Conservation (phyloP, 2,888 invertebrate species). For the Nyleta sp. region DNA sequence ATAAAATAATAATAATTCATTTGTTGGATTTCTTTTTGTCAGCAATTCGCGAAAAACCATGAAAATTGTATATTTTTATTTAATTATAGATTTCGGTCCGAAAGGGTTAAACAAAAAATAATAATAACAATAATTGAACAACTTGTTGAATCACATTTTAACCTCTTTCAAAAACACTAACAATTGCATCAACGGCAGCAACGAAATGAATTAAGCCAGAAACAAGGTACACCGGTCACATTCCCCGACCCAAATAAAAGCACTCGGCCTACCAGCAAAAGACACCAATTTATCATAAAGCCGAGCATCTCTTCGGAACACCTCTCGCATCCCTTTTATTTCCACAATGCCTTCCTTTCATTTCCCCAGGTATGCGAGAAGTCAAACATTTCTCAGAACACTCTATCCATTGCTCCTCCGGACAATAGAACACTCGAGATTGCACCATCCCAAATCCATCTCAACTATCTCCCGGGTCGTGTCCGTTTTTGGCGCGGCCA, state of each 20-base stretch:
- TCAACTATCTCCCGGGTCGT: background rate
- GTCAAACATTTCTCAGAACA: slow-evolving; percentile 29
- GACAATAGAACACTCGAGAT: slow-evolving; percentile 25
- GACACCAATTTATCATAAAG: slow-evolving; percentile 36
- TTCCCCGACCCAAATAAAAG: slow-evolving; percentile 8
- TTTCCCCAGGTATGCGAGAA: slow-evolving; percentile 18
- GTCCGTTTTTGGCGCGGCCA: slow-evolving; percentile 1
- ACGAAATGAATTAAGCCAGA: background rate
- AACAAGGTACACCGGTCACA: background rate
- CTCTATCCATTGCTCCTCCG: background rate
- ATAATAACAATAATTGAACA: too few relatives aligned
- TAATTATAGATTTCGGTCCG: too few relatives aligned
- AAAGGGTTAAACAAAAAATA: too few relatives aligned
- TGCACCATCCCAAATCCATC: background rate
- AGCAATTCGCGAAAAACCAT: too few relatives aligned
- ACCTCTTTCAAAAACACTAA: too few relatives aligned
- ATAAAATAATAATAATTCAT: too few relatives aligned
- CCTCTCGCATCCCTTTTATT: slow-evolving; percentile 11
- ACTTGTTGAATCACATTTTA: too few relatives aligned
- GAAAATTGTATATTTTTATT: too few relatives aligned
- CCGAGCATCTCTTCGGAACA: slow-evolving; percentile 10
- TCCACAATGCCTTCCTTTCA: slow-evolving; percentile 9
- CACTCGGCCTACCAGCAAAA: slow-evolving; percentile 23
- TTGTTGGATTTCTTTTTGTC: too few relatives aligned
- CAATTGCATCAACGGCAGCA: too few relatives aligned